Percentiles rank a stretch among this genome's conserved stretches.
These are phyloP conservation scores for Adela reaumurella DNA, from an alignment of 2,888 invertebrate species.

Conservation along the genomic window DNA sequence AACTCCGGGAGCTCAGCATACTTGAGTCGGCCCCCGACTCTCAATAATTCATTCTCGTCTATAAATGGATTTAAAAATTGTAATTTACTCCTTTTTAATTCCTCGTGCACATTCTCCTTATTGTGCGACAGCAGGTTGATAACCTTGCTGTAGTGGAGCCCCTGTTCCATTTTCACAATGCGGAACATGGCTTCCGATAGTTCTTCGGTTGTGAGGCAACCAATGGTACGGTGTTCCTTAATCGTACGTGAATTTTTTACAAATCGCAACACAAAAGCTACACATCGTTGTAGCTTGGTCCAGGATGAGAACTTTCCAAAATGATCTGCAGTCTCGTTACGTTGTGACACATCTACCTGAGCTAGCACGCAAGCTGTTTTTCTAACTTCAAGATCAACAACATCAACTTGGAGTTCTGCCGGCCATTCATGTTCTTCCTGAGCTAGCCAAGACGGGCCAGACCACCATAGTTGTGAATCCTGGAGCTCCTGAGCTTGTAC, in stretches of 20 bases:
- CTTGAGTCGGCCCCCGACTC: not conserved
- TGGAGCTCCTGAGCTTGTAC: not conserved
- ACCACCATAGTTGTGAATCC: slow-evolving; percentile 2
- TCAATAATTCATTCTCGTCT: not conserved
- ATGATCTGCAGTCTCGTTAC: not conserved
- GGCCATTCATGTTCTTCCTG: not conserved
- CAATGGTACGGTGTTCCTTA: not conserved
- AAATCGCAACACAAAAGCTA: slow-evolving; percentile 6
- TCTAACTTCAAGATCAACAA: not conserved
- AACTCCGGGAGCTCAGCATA: not conserved
- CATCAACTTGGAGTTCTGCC: not conserved
- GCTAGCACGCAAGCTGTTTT: not conserved
- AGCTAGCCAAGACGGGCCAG: not conserved
- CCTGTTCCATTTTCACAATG: not conserved
- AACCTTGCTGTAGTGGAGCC: not conserved
- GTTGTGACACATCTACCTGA: not conserved
- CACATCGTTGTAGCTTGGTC: slow-evolving; percentile 5
- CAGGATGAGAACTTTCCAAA: slow-evolving; percentile 7
- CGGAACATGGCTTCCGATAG: not conserved
- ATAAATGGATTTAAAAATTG: slow-evolving; percentile 3
- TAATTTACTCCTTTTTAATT: slow-evolving; percentile 2
- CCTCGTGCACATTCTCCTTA: not conserved
- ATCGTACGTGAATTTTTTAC: slow-evolving; percentile 1
- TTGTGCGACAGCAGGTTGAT: not conserved
- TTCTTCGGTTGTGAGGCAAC: not conserved